phyloP scores from a whole-genome alignment of 2,113 vertebrate genomes.

The Tichodroma muraria region DNA sequence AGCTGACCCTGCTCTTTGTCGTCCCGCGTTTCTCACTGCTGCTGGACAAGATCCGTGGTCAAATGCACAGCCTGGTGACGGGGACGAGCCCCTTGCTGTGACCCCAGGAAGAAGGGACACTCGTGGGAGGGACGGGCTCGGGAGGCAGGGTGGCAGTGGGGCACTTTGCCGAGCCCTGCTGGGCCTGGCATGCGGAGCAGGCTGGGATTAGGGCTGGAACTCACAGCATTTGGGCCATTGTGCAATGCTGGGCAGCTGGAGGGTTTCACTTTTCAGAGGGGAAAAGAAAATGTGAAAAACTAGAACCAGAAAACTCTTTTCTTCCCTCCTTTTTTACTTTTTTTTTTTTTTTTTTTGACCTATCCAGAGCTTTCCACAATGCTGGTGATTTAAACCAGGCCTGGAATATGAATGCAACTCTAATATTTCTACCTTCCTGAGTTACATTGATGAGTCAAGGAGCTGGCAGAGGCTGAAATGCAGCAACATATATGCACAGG shows the following conservation, averaged over 20 bases:
- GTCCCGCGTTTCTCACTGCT: neutral
- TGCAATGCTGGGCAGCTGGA: slow-evolving; percentile 72
- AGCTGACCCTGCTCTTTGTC: neutral
- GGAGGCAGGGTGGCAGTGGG: neutral
- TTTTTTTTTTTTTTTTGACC: slow-evolving; percentile 11
- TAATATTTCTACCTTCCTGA: slow-evolving; percentile 65
- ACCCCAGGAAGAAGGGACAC: neutral
- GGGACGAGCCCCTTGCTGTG: neutral
- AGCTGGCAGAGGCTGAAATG: slow-evolving; percentile 14
- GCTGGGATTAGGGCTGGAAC: slow-evolving; percentile 63
- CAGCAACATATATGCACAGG: neutral
- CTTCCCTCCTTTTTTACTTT: neutral
- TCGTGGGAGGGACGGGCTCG: neutral
- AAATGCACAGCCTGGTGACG: neutral
- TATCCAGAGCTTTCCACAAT: slow-evolving; percentile 69
- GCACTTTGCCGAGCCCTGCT: slow-evolving; percentile 46
- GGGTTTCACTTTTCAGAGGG: slow-evolving; percentile 73
- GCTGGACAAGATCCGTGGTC: neutral
- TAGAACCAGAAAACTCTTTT: slow-evolving; percentile 74
- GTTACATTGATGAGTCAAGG: slow-evolving; percentile 54
- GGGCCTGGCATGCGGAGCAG: slow-evolving; percentile 54
- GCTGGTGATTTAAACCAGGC: slow-evolving; percentile 74
- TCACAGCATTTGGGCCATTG: slow-evolving; percentile 51
- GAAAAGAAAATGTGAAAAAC: slow-evolving; percentile 64
- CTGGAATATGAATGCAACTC: slow-evolving; percentile 61